Evolutionary conservation across 2,797 vertebrate species (phyloP).

Genomic region (Trichosurus vulpecula): DNA sequence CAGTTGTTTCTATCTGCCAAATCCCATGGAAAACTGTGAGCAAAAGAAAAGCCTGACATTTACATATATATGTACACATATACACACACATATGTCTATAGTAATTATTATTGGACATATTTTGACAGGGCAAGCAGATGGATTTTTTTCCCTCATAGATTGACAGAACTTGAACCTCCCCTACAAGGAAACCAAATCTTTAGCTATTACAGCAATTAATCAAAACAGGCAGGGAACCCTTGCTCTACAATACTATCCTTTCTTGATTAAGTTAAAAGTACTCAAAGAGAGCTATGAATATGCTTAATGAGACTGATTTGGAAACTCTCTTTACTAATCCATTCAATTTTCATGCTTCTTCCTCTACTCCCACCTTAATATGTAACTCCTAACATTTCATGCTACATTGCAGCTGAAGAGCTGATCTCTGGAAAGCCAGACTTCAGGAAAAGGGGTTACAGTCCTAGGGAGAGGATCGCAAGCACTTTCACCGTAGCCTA

Average conservation of each 20-base stretch:
- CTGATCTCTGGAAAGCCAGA: background rate
- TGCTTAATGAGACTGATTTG: conserved; percentile 2
- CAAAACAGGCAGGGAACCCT: background rate
- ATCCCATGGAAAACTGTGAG: conserved; percentile 4
- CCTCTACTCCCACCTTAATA: background rate
- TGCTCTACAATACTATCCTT: background rate
- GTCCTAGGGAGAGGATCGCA: too few relatives aligned
- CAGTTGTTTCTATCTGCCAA: conserved; percentile 44
- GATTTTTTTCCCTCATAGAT: background rate
- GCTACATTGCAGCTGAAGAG: background rate
- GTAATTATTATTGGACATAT: background rate
- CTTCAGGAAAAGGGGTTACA: background rate
- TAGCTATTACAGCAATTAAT: conserved; percentile 25
- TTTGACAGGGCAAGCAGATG: conserved; percentile 24
- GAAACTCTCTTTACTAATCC: conserved; percentile 12
- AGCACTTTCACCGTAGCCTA: too few relatives aligned
- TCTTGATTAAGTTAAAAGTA: conserved; percentile 4
- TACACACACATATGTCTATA: background rate
- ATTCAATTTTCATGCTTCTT: conserved; percentile 28
- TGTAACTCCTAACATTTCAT: background rate
- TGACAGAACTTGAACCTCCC: conserved; percentile 23
- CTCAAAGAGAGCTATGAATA: background rate
- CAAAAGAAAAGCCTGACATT: background rate
- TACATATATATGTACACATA: too few relatives aligned
- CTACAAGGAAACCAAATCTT: conserved; percentile 38